Conservation (phyloP, 2,113 vertebrate genomes). For the Smithornis capensis region DNA sequence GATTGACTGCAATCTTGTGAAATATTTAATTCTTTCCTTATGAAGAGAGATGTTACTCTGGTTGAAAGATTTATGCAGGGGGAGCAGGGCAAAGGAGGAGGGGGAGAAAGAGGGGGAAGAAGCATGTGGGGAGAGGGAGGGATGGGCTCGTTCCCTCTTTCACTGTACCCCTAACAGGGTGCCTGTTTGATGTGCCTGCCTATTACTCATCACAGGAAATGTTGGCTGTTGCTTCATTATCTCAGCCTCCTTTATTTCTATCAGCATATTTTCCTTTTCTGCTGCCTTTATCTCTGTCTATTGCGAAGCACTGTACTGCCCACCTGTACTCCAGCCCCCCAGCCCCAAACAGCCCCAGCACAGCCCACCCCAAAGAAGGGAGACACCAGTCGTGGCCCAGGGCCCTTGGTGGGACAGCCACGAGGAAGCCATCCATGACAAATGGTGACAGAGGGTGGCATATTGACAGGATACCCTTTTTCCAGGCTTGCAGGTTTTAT, state of each 20-base stretch:
- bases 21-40: slow-evolving; percentile 63
- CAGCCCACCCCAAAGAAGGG: neutral
- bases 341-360: neutral
- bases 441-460: neutral
- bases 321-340: fast-evolving
- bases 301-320: neutral
- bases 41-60: slow-evolving; percentile 33
- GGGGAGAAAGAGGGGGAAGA: neutral
- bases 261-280: neutral
- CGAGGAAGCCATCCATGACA: fast-evolving
- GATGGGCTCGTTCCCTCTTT: neutral
- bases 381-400: neutral
- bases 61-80: slow-evolving; percentile 47
- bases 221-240: slow-evolving; percentile 15
- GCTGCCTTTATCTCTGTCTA: neutral
- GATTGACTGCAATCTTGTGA: slow-evolving; percentile 50
- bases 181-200: slow-evolving; percentile 12
- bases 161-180: neutral
- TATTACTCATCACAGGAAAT: neutral
- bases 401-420: neutral
- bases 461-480: neutral
- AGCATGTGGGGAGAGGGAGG: neutral
- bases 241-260: neutral
- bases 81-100: neutral
- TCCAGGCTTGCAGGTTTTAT: neutral